These are phyloP conservation scores for Colaptes auratus DNA, from an alignment of 2,113 vertebrate species.

Conservation along the genomic window DNA sequence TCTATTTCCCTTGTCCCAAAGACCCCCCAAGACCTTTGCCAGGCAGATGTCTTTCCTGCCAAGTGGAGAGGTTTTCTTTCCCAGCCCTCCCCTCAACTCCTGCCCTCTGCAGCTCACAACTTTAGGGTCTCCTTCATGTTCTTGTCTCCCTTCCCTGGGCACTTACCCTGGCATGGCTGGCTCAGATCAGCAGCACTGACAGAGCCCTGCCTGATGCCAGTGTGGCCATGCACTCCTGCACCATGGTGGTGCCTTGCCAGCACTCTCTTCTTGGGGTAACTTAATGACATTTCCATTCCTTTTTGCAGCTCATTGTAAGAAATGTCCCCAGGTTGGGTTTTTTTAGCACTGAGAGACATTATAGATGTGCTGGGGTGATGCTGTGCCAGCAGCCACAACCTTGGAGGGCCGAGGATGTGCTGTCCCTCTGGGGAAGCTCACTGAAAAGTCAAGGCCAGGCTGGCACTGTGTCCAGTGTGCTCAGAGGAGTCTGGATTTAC, in stretches of 20 bases:
- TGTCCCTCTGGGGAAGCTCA: neutral
- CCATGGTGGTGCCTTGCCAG: fast-evolving
- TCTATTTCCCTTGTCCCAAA: neutral
- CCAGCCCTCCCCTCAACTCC: neutral
- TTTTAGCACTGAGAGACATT: neutral
- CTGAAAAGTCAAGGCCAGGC: slow-evolving; percentile 29
- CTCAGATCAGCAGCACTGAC: neutral
- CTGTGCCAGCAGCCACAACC: neutral
- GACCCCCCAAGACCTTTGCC: neutral
- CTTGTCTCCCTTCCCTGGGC: too few relatives aligned
- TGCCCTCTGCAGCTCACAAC: neutral
- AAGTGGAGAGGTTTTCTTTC: neutral
- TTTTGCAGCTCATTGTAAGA: neutral
- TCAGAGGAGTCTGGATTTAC: neutral
- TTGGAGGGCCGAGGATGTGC: neutral
- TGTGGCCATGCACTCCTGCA: fast-evolving
- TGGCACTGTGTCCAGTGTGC: neutral
- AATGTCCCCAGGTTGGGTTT: neutral
- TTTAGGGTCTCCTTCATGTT: neutral
- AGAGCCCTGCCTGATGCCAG: neutral
- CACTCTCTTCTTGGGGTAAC: neutral
- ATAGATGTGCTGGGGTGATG: neutral
- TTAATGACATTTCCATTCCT: neutral
- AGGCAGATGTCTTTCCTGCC: fast-evolving
- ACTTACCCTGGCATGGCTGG: fast-evolving